A percentile compares a stretch with the other conserved stretches of the same genome.
Conservation (phyloP, 2,888 invertebrate genomes). For the Chaetoderma sp. region DNA sequence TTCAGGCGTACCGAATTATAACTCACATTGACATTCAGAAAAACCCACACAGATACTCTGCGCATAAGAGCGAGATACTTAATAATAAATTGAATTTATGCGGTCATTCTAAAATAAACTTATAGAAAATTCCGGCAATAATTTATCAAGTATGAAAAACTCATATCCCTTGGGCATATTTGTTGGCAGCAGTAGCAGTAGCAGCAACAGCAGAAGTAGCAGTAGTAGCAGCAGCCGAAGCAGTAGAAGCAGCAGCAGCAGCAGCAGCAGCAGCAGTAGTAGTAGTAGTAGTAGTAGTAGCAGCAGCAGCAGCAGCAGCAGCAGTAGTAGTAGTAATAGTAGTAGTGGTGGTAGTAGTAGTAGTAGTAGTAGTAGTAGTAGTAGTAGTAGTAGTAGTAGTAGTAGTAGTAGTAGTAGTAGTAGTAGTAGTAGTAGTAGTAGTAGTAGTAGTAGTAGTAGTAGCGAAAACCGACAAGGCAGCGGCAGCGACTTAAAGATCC, state of each 20-base stretch:
- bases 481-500: too few relatives aligned
- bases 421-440: conserved; percentile 11
- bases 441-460: conserved; percentile 18
- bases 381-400: conserved; percentile 12
- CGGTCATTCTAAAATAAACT: too few relatives aligned
- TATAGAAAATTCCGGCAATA: too few relatives aligned
- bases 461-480: background rate
- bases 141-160: too few relatives aligned
- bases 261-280: conserved; percentile 18
- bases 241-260: too few relatives aligned
- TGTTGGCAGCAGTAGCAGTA: conserved; percentile 11
- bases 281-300: conserved; percentile 20
- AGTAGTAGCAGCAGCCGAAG: too few relatives aligned
- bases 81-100: too few relatives aligned
- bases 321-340: conserved; percentile 15
- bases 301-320: conserved; percentile 15
- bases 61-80: too few relatives aligned
- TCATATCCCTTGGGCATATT: background rate
- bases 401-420: conserved; percentile 14
- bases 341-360: conserved; percentile 16
- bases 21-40: background rate
- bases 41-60: too few relatives aligned
- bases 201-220: too few relatives aligned
- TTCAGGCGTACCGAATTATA: background rate
- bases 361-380: conserved; percentile 12